Conservation (phyloP, 2,888 invertebrate genomes). For the Hypsopygia costalis region DNA sequence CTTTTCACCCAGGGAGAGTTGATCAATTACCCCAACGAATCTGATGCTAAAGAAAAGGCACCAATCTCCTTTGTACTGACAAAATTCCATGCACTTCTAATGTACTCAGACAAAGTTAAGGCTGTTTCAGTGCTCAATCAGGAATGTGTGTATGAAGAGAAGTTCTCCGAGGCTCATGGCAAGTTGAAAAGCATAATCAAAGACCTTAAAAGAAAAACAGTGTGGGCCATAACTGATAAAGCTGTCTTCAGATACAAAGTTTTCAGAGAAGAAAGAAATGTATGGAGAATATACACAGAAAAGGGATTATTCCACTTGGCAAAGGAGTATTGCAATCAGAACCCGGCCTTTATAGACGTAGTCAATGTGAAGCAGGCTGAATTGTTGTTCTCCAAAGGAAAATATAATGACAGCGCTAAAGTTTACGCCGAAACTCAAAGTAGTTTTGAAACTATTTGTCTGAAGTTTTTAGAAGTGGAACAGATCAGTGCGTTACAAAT, state of each 20-base stretch:
- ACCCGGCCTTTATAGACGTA: conserved; percentile 89
- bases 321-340: conserved; percentile 90
- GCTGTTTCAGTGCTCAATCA: conserved; percentile 92
- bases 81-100: conserved; percentile 93
- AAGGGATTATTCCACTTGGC: conserved; percentile 93
- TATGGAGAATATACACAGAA: conserved; percentile 94
- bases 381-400: conserved; percentile 87
- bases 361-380: conserved; percentile 95
- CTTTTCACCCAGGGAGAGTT: conserved; percentile 68
- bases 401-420: conserved; percentile 91
- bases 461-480: conserved; percentile 92
- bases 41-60: conserved; percentile 60
- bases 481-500: conserved; percentile 93
- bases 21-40: conserved; percentile 55
- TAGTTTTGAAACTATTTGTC: conserved; percentile 96
- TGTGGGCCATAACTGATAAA: conserved; percentile 93
- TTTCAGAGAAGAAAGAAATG: conserved; percentile 89
- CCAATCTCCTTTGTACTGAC: conserved; percentile 91
- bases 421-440: conserved; percentile 94
- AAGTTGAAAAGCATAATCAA: conserved; percentile 89
- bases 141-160: conserved; percentile 92
- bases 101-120: conserved; percentile 91
- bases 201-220: conserved; percentile 87
- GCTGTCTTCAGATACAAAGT: conserved; percentile 93
- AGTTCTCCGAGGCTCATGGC: conserved; percentile 89